Evolutionary conservation across 2,888 invertebrate species (phyloP).

Genomic region (Drosophila robusta): DNA sequence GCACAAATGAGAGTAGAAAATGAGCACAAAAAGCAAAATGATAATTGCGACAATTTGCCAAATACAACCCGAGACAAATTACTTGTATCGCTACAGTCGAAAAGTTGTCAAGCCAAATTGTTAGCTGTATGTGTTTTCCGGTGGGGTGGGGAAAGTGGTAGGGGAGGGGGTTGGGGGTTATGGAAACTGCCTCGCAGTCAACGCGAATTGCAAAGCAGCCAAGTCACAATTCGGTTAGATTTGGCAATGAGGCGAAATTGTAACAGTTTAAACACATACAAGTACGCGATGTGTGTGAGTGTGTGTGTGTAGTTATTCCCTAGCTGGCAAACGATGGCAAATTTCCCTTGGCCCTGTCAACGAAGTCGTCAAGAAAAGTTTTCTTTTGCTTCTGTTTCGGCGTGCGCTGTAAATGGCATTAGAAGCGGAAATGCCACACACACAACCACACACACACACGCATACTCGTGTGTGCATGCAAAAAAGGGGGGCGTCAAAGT

Average conservation of each 20-base stretch:
- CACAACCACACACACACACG: constrained; percentile 11
- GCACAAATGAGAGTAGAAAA: constrained; percentile 8
- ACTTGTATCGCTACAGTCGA: constrained; percentile 59
- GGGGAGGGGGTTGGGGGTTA: background rate
- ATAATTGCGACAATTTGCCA: constrained; percentile 76
- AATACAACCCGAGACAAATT: constrained; percentile 63
- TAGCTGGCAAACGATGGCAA: constrained; percentile 55
- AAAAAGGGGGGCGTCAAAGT: constrained; percentile 73
- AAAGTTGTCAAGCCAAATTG: constrained; percentile 71
- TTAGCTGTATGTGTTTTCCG: constrained; percentile 45
- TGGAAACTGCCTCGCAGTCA: constrained; percentile 1
- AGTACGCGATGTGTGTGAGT: constrained; percentile 5
- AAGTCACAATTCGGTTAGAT: constrained; percentile 52
- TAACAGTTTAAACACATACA: constrained; percentile 54
- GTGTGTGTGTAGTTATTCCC: constrained; percentile 41
- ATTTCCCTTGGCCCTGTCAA: constrained; percentile 69
- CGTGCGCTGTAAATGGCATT: constrained; percentile 57
- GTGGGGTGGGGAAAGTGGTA: background rate
- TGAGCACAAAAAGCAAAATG: constrained; percentile 63
- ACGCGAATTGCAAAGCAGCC: constrained; percentile 13
- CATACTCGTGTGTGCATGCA: constrained; percentile 31
- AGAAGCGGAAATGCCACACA: constrained; percentile 58
- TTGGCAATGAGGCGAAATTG: constrained; percentile 69
- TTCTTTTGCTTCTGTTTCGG: constrained; percentile 39
- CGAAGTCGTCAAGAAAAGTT: constrained; percentile 61